These are phyloP conservation scores for Epirrita christyi DNA, from an alignment of 2,888 invertebrate genomes.

Conservation along the genomic window DNA sequence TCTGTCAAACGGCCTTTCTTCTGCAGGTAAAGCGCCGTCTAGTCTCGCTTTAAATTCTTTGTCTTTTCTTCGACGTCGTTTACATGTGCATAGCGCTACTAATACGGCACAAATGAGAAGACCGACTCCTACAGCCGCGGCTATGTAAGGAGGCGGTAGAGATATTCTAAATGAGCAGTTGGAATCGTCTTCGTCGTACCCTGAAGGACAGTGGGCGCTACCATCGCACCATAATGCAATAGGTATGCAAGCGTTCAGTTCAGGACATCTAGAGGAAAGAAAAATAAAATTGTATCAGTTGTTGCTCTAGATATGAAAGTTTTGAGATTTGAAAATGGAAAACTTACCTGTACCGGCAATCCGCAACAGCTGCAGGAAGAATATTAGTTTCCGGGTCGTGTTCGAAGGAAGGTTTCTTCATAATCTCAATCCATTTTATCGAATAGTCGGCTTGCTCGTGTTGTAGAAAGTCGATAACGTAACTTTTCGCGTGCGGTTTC, in stretches of 20 bases:
- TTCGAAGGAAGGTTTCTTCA: slow-evolving; percentile 85
- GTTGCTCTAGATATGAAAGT: slow-evolving; percentile 7
- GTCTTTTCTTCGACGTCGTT: slow-evolving; percentile 84
- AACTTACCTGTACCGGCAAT: slow-evolving; percentile 89
- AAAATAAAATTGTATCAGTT: slow-evolving; percentile 22
- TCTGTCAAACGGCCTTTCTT: slow-evolving; percentile 86
- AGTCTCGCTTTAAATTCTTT: slow-evolving; percentile 86
- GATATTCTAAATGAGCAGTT: slow-evolving; percentile 90
- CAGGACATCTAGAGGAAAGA: slow-evolving; percentile 87
- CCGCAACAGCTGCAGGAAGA: slow-evolving; percentile 76
- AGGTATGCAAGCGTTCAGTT: slow-evolving; percentile 92
- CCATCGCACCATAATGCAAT: slow-evolving; percentile 93
- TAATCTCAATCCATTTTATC: slow-evolving; percentile 92
- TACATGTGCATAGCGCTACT: slow-evolving; percentile 86
- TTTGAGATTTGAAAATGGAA: slow-evolving; percentile 18
- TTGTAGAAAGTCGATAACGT: slow-evolving; percentile 90
- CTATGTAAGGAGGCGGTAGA: slow-evolving; percentile 87
- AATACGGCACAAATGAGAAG: slow-evolving; percentile 84
- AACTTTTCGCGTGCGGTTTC: slow-evolving; percentile 87
- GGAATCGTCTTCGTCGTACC: slow-evolving; percentile 91
- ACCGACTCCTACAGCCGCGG: slow-evolving; percentile 86
- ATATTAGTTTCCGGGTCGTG: slow-evolving; percentile 79
- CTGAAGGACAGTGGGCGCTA: slow-evolving; percentile 91
- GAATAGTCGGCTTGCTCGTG: slow-evolving; percentile 89
- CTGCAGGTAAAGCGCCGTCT: slow-evolving; percentile 84